Conservation (phyloP, 2,113 vertebrate species). For the Epinephelus cyanopodus region DNA sequence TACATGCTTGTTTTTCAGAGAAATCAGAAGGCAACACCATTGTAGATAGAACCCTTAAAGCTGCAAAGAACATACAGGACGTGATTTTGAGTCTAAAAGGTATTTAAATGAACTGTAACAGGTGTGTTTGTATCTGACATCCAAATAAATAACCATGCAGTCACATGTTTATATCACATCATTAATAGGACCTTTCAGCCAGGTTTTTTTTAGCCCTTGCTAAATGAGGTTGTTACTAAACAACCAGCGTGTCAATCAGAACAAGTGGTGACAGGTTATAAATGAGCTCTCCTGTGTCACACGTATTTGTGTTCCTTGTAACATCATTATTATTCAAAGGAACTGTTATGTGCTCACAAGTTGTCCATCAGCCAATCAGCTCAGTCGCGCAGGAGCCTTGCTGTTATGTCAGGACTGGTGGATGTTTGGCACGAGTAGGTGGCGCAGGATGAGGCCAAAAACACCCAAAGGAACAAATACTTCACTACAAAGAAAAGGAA, state of each 20-base stretch:
- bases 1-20: no score
- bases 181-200: background rate
- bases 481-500: constrained; percentile 59
- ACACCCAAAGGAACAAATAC: constrained; percentile 65
- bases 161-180: constrained; percentile 3
- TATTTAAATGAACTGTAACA: background rate
- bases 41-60: background rate
- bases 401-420: constrained; percentile 57
- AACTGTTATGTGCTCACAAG: constrained; percentile 9
- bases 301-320: constrained; percentile 17
- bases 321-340: constrained; percentile 32
- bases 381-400: constrained; percentile 20
- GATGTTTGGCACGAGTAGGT: constrained; percentile 54
- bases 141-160: background rate
- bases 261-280: background rate
- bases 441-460: constrained; percentile 59
- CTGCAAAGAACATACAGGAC: background rate
- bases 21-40: no score
- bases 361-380: constrained; percentile 38
- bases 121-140: background rate
- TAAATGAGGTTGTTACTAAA: background rate
- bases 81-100: background rate
- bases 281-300: background rate
- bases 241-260: background rate
- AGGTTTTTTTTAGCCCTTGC: background rate